A percentile compares a stretch with the other conserved stretches of the same genome.
These are phyloP conservation scores for Dermatemys mawii DNA, from an alignment of 2,113 vertebrate species.

Conservation along the genomic window DNA sequence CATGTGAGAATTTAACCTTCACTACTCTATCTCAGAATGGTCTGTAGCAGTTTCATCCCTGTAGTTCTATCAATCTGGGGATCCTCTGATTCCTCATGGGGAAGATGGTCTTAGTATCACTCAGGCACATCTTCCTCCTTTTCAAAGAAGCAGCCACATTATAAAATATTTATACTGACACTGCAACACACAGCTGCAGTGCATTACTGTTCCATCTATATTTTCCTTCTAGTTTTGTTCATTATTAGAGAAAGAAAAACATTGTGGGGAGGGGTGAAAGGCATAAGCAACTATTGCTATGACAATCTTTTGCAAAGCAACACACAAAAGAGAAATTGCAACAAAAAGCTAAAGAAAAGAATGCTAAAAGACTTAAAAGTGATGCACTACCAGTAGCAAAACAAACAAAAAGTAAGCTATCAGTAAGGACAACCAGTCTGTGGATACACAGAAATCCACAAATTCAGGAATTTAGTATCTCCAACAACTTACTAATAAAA, in stretches of 20 bases:
- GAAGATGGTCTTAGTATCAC: not conserved
- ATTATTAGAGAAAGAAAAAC: no score
- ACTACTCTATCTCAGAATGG: not conserved
- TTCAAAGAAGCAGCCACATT: not conserved
- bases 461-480: not conserved
- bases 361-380: not conserved
- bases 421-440: not conserved
- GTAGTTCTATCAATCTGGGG: not conserved
- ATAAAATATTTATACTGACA: not conserved
- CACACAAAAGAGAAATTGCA: not conserved
- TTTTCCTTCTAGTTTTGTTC: not conserved
- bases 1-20: not conserved
- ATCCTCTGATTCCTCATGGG: not conserved
- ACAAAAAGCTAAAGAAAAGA: not conserved
- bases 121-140: accelerated
- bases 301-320: not conserved
- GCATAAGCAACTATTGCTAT: not conserved
- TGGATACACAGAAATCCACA: not conserved
- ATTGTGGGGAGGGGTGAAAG: not conserved
- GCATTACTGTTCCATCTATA: not conserved
- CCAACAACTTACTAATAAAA: not conserved
- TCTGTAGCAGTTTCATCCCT: not conserved
- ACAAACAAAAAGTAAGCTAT: not conserved
- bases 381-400: not conserved
- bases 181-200: not conserved